These are phyloP conservation scores for Limosa lapponica DNA, from an alignment of 2,797 vertebrate genomes.

Conservation along the genomic window DNA sequence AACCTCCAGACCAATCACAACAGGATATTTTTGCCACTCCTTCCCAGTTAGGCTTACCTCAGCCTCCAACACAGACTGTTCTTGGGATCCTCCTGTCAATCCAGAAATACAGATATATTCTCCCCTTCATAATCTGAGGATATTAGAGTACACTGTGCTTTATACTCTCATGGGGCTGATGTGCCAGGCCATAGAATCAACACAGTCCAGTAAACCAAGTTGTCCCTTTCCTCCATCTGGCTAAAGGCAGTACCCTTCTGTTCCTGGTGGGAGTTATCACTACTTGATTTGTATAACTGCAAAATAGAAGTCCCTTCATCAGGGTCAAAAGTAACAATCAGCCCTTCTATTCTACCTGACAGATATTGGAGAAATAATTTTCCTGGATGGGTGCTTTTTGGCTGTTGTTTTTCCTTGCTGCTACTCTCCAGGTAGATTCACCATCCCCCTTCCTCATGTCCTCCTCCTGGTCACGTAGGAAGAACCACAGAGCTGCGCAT, in stretches of 20 bases:
- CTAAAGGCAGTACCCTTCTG: not conserved
- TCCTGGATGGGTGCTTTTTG: not conserved
- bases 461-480: not conserved
- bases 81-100: no score
- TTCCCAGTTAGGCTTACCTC: no score
- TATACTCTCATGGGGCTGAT: not conserved
- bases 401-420: not conserved
- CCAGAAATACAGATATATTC: no score
- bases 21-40: no score
- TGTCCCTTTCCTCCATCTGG: not conserved
- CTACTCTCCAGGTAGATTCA: not conserved
- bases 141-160: not conserved
- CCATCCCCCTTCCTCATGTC: not conserved
- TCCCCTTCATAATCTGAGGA: no score
- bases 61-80: no score
- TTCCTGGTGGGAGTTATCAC: not conserved
- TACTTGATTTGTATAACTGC: not conserved
- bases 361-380: no score
- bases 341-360: no score
- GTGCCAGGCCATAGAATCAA: not conserved
- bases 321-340: not conserved
- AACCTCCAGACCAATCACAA: no score
- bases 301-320: not conserved
- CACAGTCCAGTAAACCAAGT: not conserved
- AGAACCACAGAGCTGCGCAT: not conserved